phyloP scores from a whole-genome alignment of 2,888 invertebrate species.

The Monochamus alternatus region DNA sequence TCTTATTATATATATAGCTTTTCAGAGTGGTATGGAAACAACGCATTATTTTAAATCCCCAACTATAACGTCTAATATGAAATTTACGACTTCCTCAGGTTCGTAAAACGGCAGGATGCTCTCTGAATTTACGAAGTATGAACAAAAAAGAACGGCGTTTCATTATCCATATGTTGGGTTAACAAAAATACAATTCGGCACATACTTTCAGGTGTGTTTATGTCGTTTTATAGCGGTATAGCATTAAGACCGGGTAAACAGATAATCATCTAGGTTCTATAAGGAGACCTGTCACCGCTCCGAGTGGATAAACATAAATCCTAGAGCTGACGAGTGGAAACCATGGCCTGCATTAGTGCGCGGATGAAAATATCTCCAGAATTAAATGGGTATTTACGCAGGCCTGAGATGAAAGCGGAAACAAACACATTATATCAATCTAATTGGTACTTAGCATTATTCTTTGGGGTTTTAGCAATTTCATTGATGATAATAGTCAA shows the following conservation, averaged over 20 bases:
- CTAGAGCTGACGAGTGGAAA: constrained; percentile 4
- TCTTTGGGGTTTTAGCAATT: too few relatives aligned
- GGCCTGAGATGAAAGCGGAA: neutral
- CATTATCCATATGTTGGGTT: neutral
- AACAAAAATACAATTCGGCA: neutral
- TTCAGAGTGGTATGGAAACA: too few relatives aligned
- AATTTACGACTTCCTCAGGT: neutral
- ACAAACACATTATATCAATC: neutral
- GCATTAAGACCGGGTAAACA: neutral
- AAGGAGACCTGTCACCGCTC: neutral
- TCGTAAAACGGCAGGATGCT: neutral
- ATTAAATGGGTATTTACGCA: constrained; percentile 7
- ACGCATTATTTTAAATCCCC: too few relatives aligned
- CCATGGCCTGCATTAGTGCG: constrained; percentile 7
- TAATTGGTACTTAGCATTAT: neutral
- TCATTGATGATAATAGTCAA: too few relatives aligned
- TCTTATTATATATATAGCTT: too few relatives aligned
- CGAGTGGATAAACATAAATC: constrained; percentile 8
- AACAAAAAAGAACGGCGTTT: neutral
- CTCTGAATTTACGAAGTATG: neutral
- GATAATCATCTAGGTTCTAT: neutral
- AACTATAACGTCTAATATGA: neutral
- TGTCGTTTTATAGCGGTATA: neutral
- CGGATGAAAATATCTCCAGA: constrained; percentile 9
- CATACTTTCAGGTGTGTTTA: neutral